A percentile compares a stretch with the other conserved stretches of the same genome.
Conservation (phyloP, 2,113 vertebrate species). For the Blennius ocellaris region DNA sequence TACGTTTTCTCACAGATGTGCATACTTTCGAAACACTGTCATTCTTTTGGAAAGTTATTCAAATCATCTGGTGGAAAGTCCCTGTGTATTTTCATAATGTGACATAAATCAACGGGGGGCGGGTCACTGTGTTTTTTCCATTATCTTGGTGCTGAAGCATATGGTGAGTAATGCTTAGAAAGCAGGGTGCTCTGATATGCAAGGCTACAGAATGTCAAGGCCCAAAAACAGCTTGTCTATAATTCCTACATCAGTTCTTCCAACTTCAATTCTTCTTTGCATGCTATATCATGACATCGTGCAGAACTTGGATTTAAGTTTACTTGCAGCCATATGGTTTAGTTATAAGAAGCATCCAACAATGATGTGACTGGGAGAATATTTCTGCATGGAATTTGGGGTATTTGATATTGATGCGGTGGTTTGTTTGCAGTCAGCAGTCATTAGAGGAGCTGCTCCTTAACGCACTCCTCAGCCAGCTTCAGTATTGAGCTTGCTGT, state of each 20-base stretch:
- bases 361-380: neutral
- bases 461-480: slow-evolving; percentile 28
- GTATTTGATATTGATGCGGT: slow-evolving; percentile 9
- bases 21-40: neutral
- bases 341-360: slow-evolving; percentile 25
- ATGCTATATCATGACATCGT: neutral
- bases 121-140: no score
- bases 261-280: neutral
- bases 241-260: neutral
- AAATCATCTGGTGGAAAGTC: neutral
- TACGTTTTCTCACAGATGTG: no score
- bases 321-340: neutral
- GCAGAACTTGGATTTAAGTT: neutral
- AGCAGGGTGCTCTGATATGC: neutral
- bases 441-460: slow-evolving; percentile 21
- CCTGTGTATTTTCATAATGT: neutral
- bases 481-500: slow-evolving; percentile 11
- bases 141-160: neutral
- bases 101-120: neutral
- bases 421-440: slow-evolving; percentile 35
- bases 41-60: neutral
- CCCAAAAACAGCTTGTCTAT: neutral
- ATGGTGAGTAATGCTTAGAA: neutral
- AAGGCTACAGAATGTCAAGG: neutral
- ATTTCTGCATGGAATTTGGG: neutral